These are phyloP conservation scores for Trachelus tabidus DNA, from an alignment of 2,888 invertebrate genomes.

Conservation along the genomic window DNA sequence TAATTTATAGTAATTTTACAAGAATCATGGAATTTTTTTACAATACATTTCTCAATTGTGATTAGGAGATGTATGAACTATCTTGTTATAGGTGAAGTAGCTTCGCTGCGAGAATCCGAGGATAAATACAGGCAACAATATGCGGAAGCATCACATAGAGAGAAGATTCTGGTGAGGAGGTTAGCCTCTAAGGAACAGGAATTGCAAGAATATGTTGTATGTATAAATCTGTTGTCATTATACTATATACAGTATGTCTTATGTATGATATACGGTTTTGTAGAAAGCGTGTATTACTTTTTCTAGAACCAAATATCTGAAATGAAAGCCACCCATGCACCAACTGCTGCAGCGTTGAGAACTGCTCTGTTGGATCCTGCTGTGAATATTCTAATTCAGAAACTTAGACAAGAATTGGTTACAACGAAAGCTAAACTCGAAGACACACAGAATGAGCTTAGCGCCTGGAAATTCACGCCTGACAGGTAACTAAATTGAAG, in stretches of 20 bases:
- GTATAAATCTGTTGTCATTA: slow-evolving; percentile 56
- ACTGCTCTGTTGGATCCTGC: slow-evolving; percentile 93
- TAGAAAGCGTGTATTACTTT: neutral
- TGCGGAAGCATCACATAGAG: slow-evolving; percentile 88
- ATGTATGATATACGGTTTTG: neutral
- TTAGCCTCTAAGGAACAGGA: slow-evolving; percentile 97
- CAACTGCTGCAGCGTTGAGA: slow-evolving; percentile 79
- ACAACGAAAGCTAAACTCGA: slow-evolving; percentile 91
- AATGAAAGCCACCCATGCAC: slow-evolving; percentile 89
- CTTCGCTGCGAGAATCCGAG: slow-evolving; percentile 80
- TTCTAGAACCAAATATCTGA: slow-evolving; percentile 91
- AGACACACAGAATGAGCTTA: slow-evolving; percentile 96
- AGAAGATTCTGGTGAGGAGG: slow-evolving; percentile 91
- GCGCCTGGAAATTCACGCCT: slow-evolving; percentile 99
- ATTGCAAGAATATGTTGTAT: slow-evolving; percentile 94
- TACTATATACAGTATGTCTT: neutral
- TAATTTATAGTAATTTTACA: neutral
- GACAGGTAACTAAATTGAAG: slow-evolving; percentile 74
- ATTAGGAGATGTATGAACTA: slow-evolving; percentile 37
- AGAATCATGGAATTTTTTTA: neutral
- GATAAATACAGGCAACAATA: slow-evolving; percentile 85
- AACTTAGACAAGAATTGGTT: slow-evolving; percentile 89
- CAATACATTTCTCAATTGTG: neutral
- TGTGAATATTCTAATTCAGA: slow-evolving; percentile 92
- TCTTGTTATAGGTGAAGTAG: slow-evolving; percentile 74